Evolutionary conservation across 2,113 vertebrate species (phyloP), one percentile per base, ranked within the genome.

Genomic region (Vulpes lagopus): DNA sequence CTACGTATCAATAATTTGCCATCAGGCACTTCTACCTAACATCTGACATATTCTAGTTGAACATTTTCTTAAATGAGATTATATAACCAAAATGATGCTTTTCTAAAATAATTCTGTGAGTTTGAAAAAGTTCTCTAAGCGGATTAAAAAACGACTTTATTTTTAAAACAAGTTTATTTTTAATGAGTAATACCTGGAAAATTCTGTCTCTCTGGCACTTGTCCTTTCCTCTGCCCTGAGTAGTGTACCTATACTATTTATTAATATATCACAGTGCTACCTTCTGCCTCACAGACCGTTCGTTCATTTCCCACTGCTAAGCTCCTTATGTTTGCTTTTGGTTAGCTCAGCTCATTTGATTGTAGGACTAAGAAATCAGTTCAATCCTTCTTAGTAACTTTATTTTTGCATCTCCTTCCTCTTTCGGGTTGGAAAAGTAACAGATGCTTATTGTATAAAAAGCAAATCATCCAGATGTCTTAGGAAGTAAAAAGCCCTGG

Each of bases 371-470:
- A 91, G 87, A 93, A 80, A 94, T 93, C 76, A 86, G 62, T 74
- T 86, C 35, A 62, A 0, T 79, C 35, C 79, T 94, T 94, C 30
- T 67, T 32, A 93, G 60, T 86, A 93, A 92, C 79, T 97, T 91
- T 91, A 89, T 93, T 96, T 97, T 97, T 82, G 30, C 65, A 79
- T 92, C 57, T 81, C 35, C 43, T 35, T 93, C 94, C 38, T 86
- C 64, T 84, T 97, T 88, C 7, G 30, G 78, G 85, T 57, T 89
- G 55, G n/a, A 94, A 97, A 96, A 93, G 80, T 95, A 96, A 89
- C 95, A 98, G 97, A 97, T 79, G 94, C 86, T 95, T 81, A 91
- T 94, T 93, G 89, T 96, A 90, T 90, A 98, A 98, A 97, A 97
- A 83, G 79, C 93, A 92, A 92, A 91, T 64, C 35, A 83, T 97